Evolutionary conservation across 2,113 vertebrate species (phyloP).

Genomic region (Scytalopus superciliaris): DNA sequence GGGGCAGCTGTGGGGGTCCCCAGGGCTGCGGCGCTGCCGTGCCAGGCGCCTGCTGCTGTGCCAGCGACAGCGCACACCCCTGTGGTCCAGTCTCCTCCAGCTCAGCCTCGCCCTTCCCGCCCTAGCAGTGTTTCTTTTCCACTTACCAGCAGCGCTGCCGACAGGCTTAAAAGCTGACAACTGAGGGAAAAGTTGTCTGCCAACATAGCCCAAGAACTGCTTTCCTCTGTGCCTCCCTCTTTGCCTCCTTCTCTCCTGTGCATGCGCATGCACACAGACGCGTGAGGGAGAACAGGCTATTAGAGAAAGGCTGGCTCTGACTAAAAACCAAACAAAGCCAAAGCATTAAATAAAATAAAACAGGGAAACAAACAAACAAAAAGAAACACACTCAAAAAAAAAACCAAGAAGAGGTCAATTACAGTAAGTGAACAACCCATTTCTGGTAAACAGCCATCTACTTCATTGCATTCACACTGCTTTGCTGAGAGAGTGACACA

Average conservation of each 20-base stretch:
- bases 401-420: background rate
- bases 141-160: constrained; percentile 57
- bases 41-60: accelerated
- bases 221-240: background rate
- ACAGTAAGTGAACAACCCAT: background rate
- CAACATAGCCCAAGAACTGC: constrained; percentile 9
- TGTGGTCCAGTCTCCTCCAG: background rate
- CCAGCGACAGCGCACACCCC: background rate
- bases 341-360: background rate
- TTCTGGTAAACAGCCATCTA: constrained; percentile 8
- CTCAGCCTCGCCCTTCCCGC: background rate
- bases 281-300: background rate
- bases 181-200: constrained; percentile 55
- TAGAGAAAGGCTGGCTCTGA: background rate
- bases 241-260: background rate
- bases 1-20: background rate
- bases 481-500: background rate
- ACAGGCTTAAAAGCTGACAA: constrained; percentile 60
- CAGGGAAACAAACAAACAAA: too few relatives aligned
- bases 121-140: background rate
- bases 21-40: background rate
- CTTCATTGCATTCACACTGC: background rate
- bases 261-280: background rate
- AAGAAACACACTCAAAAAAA: too few relatives aligned
- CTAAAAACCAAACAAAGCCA: background rate